A percentile compares a stretch with the other conserved stretches of the same genome.
Evolutionary conservation across 2,888 invertebrate genomes (phyloP).

Genomic region (Lasioglossum zephyrum): DNA sequence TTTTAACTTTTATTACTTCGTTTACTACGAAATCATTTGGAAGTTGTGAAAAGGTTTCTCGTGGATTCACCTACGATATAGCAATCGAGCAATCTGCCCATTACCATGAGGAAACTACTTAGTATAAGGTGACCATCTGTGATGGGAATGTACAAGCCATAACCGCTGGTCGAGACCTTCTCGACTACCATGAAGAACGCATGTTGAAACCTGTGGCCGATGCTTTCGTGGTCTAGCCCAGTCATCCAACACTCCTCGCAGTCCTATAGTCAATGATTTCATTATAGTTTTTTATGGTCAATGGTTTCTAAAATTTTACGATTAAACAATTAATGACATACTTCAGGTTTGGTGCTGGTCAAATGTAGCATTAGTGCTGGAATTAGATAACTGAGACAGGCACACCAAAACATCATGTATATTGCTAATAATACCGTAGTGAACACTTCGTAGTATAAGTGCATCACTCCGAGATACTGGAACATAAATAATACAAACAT

Average conservation of each 20-base stretch:
- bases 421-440: conserved; percentile 73
- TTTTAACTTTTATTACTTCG: background rate
- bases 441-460: conserved; percentile 71
- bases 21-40: background rate
- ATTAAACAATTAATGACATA: conserved; percentile 42
- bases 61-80: conserved; percentile 76
- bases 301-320: background rate
- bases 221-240: conserved; percentile 44
- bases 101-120: conserved; percentile 76
- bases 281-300: too few species aligned
- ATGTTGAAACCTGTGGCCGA: conserved; percentile 69
- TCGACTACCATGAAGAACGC: conserved; percentile 78
- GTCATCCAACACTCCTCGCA: conserved; percentile 76
- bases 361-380: conserved; percentile 73
- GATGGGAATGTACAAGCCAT: conserved; percentile 72
- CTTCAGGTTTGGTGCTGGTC: conserved; percentile 49
- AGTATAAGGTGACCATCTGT: conserved; percentile 73
- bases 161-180: conserved; percentile 78
- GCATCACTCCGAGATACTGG: conserved; percentile 74
- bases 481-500: conserved; percentile 11
- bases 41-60: background rate
- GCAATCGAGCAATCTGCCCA: conserved; percentile 77
- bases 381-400: conserved; percentile 76
- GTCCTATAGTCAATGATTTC: conserved; percentile 59
- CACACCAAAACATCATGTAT: conserved; percentile 78